Conservation (phyloP, 2,797 vertebrate species). For the Echiichthys vipera region DNA sequence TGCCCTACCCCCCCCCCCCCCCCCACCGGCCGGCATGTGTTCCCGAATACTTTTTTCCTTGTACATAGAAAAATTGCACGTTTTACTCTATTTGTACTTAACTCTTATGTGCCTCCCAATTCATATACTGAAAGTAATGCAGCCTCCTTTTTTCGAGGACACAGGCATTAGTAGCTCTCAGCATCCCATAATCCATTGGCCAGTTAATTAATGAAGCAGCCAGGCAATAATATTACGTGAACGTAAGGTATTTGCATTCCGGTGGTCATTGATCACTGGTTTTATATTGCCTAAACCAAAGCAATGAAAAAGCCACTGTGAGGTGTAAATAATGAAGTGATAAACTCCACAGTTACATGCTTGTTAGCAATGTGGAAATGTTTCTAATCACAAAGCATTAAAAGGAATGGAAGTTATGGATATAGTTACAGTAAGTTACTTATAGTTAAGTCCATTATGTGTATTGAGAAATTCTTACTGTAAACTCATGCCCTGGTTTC, state of each 20-base stretch:
- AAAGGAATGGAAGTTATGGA: conserved; percentile 16
- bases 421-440: conserved; percentile 18
- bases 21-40: too few species aligned
- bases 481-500: background rate
- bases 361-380: conserved; percentile 28
- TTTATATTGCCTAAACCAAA: conserved; percentile 47
- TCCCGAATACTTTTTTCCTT: background rate
- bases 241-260: conserved; percentile 35
- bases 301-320: conserved; percentile 46
- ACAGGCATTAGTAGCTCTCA: conserved; percentile 11
- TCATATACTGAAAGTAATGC: conserved; percentile 6
- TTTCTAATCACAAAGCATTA: conserved; percentile 32
- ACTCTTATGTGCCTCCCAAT: too few species aligned
- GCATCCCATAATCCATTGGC: conserved; percentile 32
- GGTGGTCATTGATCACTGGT: conserved; percentile 55
- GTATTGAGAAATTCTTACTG: background rate
- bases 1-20: too few species aligned
- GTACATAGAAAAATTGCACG: conserved; percentile 7
- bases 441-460: conserved; percentile 13
- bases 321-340: conserved; percentile 44
- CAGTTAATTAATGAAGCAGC: conserved; percentile 54
- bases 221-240: conserved; percentile 13
- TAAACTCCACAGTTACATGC: conserved; percentile 34
- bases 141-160: conserved; percentile 11
- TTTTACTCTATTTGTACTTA: too few species aligned